Evolutionary conservation across 1,140 invertebrate species (phyloP).

Genomic region (Rhizoglyphus robini): DNA sequence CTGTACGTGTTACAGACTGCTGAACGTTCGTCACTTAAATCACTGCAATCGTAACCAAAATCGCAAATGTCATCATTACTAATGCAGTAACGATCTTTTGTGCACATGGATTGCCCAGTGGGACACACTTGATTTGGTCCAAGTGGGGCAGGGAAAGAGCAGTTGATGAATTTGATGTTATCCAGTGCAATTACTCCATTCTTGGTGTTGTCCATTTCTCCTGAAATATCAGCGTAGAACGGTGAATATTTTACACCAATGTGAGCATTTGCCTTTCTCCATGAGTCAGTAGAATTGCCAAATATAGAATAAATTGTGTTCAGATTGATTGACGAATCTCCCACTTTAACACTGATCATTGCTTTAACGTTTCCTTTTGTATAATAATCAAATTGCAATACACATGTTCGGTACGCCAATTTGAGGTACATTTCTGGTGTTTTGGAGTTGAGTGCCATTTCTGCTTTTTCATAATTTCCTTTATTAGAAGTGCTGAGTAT

Average conservation of each 20-base stretch:
- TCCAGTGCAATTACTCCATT: slow-evolving; percentile 33
- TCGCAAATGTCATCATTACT: slow-evolving; percentile 45
- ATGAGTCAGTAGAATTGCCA: slow-evolving; percentile 12
- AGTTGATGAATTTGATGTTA: slow-evolving; percentile 31
- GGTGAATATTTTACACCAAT: slow-evolving; percentile 18
- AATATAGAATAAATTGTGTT: neutral
- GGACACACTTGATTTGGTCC: slow-evolving; percentile 17
- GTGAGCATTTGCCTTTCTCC: slow-evolving; percentile 21
- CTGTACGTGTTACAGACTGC: neutral
- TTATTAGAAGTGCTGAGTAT: slow-evolving; percentile 17
- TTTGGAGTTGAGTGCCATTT: neutral
- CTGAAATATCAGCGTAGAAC: slow-evolving; percentile 22
- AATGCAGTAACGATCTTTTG: slow-evolving; percentile 20
- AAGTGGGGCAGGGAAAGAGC: slow-evolving; percentile 24
- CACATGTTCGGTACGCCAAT: neutral
- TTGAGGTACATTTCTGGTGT: neutral
- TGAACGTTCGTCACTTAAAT: neutral
- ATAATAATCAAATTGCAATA: no score
- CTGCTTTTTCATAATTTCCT: neutral
- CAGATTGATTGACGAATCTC: no score
- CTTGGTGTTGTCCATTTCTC: no score
- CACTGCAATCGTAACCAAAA: slow-evolving; percentile 62
- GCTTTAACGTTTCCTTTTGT: no score
- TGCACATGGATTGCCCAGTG: slow-evolving; percentile 19
- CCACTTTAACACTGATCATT: no score